Evolutionary conservation across 2,888 invertebrate genomes (phyloP).

Genomic region (Phasia obesa): DNA sequence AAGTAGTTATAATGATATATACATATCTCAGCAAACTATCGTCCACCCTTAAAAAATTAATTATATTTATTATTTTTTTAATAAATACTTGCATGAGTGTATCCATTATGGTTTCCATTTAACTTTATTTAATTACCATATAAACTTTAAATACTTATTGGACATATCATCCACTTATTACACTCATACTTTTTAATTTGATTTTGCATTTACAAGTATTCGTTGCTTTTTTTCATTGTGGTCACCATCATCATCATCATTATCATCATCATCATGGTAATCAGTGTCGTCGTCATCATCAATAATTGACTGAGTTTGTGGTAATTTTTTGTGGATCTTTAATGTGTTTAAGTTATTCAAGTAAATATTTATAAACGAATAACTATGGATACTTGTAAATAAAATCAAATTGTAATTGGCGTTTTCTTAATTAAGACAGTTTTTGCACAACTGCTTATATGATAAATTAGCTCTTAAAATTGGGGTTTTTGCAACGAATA

Average conservation of each 20-base stretch:
- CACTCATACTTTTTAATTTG: constrained; percentile 9
- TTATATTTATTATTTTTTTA: not conserved
- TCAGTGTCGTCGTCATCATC: constrained; percentile 16
- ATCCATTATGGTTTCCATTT: constrained; percentile 23
- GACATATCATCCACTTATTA: constrained; percentile 10
- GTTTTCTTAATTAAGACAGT: not conserved
- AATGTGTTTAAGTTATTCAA: constrained; percentile 22
- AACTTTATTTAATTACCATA: constrained; percentile 44
- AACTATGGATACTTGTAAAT: too few relatives aligned
- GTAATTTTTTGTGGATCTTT: constrained; percentile 26
- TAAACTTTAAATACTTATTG: constrained; percentile 33
- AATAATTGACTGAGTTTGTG: constrained; percentile 47
- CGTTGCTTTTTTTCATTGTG: not conserved
- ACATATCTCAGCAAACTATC: not conserved
- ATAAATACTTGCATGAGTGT: not conserved
- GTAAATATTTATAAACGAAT: too few relatives aligned
- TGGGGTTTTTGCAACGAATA: too few relatives aligned
- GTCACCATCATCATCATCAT: not conserved
- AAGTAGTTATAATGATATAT: too few relatives aligned
- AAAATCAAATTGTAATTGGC: not conserved
- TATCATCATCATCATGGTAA: constrained; percentile 10
- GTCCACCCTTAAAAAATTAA: not conserved
- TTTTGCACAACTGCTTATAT: too few relatives aligned
- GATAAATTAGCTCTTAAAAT: too few relatives aligned
- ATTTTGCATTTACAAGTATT: constrained; percentile 11